These are phyloP conservation scores for Rotaria macrura DNA, from an alignment of 2,888 invertebrate species.

Conservation along the genomic window DNA sequence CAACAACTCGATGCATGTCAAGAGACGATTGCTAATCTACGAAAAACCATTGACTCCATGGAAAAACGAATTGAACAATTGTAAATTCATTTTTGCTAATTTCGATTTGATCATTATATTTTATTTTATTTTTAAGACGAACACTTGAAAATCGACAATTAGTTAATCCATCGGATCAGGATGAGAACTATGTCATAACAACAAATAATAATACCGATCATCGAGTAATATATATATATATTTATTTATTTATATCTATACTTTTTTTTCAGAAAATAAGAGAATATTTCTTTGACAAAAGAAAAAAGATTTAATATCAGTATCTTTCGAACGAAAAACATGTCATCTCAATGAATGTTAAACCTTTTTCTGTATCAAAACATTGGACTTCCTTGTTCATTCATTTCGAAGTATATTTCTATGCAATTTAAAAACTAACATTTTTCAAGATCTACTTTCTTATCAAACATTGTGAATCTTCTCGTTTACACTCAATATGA, in stretches of 20 bases:
- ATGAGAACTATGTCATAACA: not conserved
- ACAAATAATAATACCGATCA: not conserved
- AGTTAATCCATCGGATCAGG: not conserved
- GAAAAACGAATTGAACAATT: conserved; percentile 10
- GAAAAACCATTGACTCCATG: conserved; percentile 2
- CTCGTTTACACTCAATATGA: too few relatives aligned
- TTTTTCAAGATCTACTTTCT: too few relatives aligned
- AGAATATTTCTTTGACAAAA: too few relatives aligned
- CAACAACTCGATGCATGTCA: conserved; percentile 3
- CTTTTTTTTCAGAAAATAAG: too few relatives aligned
- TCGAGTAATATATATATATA: not conserved
- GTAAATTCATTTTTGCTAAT: not conserved
- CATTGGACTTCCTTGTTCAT: too few relatives aligned
- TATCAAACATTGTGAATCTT: too few relatives aligned
- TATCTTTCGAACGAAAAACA: too few relatives aligned
- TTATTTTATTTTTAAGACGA: not conserved
- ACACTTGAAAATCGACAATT: not conserved
- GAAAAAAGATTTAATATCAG: too few relatives aligned
- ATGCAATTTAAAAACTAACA: too few relatives aligned
- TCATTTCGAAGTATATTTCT: too few relatives aligned
- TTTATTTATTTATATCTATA: not conserved
- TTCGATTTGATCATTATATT: not conserved
- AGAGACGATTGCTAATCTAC: not conserved
- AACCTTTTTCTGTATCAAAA: too few relatives aligned
- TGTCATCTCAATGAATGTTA: too few relatives aligned